Evolutionary conservation across 2,888 invertebrate species (phyloP).

Genomic region (Lycophotia porphyrea): DNA sequence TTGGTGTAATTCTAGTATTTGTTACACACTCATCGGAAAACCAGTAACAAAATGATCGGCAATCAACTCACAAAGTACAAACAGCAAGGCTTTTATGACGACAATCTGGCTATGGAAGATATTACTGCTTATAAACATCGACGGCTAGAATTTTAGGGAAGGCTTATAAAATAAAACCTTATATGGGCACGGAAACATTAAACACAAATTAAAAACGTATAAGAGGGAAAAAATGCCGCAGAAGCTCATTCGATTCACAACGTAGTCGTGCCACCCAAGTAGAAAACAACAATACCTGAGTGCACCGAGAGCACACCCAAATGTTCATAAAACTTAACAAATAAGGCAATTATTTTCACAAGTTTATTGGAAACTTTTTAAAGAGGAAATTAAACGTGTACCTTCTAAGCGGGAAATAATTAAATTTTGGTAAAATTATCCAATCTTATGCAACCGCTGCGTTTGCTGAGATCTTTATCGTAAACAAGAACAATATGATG

Average conservation of each 20-base stretch:
- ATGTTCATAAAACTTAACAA: slow-evolving; percentile 65
- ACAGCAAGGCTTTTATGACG: background rate
- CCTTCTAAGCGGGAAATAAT: slow-evolving; percentile 68
- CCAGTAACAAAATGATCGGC: background rate
- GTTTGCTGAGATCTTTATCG: slow-evolving; percentile 61
- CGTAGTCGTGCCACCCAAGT: slow-evolving; percentile 58
- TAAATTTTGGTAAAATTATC: slow-evolving; percentile 62
- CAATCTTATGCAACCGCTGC: slow-evolving; percentile 57
- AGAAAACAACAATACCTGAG: slow-evolving; percentile 44
- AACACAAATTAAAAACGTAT: slow-evolving; percentile 5
- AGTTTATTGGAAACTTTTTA: slow-evolving; percentile 70
- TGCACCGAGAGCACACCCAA: slow-evolving; percentile 13
- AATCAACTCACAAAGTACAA: background rate
- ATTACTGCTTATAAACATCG: background rate
- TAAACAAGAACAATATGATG: slow-evolving; percentile 61
- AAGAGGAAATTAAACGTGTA: slow-evolving; percentile 60
- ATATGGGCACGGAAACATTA: background rate
- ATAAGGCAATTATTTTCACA: slow-evolving; percentile 73
- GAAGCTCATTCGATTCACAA: background rate
- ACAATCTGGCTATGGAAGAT: background rate
- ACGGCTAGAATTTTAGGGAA: background rate
- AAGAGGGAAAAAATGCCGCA: background rate
- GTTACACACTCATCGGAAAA: background rate
- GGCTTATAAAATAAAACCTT: background rate
- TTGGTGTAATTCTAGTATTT: background rate